Evolutionary conservation across 1,140 invertebrate species (phyloP).

Genomic region (Scaptomyza hsui): DNA sequence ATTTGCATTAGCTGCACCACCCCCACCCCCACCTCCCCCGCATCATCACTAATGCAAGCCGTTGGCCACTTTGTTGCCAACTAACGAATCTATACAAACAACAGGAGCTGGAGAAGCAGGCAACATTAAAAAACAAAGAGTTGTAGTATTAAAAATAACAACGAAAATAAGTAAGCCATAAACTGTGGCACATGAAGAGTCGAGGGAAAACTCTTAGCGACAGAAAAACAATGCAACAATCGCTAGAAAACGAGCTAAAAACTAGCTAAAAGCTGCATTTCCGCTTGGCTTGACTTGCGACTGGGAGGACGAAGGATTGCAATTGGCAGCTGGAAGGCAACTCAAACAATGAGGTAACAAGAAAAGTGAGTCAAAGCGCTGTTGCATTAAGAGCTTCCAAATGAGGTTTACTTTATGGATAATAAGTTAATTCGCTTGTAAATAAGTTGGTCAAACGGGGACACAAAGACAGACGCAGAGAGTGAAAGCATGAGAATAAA

Average conservation of each 20-base stretch:
- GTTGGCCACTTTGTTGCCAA: constrained; percentile 56
- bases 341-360: constrained; percentile 64
- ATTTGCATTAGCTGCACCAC: constrained; percentile 56
- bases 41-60: constrained; percentile 8
- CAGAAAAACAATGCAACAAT: constrained; percentile 46
- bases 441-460: constrained; percentile 75
- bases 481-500: not conserved
- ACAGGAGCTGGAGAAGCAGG: constrained; percentile 34
- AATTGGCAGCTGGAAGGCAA: constrained; percentile 58
- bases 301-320: constrained; percentile 24
- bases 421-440: constrained; percentile 81
- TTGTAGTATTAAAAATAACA: constrained; percentile 22
- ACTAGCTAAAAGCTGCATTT: constrained; percentile 80
- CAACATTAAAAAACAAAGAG: constrained; percentile 45
- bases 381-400: constrained; percentile 72
- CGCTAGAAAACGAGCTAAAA: constrained; percentile 73
- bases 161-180: constrained; percentile 26
- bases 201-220: constrained; percentile 62
- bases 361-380: constrained; percentile 44
- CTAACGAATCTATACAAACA: constrained; percentile 71
- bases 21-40: not conserved
- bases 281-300: constrained; percentile 75
- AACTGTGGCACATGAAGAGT: constrained; percentile 62
- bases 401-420: constrained; percentile 81
- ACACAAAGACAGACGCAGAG: constrained; percentile 2